A percentile compares a stretch with the other conserved stretches of the same genome.
Evolutionary conservation across 2,888 invertebrate genomes (phyloP).

Genomic region (Pristionchus maxplancki): DNA sequence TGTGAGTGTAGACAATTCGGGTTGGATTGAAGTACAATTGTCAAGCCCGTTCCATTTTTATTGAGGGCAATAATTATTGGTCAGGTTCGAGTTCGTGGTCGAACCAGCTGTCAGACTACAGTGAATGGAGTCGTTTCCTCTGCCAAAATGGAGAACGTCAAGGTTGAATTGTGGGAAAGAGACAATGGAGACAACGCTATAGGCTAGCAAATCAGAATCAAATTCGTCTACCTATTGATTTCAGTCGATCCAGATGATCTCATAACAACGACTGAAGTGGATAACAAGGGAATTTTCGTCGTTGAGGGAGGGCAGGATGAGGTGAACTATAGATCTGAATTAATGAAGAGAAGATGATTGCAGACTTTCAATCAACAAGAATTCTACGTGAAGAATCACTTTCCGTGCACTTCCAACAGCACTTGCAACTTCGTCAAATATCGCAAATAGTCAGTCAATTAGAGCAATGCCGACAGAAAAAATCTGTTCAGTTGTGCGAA

Average conservation of each 20-base stretch:
- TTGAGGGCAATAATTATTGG: no score
- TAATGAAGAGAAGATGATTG: neutral
- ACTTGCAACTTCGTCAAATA: constrained; percentile 13
- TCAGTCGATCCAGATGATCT: constrained; percentile 2
- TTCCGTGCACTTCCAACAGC: neutral
- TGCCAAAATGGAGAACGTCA: neutral
- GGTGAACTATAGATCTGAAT: neutral
- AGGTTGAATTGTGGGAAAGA: constrained; percentile 8
- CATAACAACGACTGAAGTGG: neutral
- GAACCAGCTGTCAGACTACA: neutral
- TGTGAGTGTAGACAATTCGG: neutral
- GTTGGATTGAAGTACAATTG: neutral
- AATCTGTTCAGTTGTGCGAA: constrained; percentile 9
- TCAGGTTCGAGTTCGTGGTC: neutral
- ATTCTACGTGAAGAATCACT: constrained; percentile 25
- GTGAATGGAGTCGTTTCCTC: neutral
- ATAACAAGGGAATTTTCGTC: neutral
- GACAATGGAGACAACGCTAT: neutral
- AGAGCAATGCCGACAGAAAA: no score
- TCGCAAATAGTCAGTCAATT: neutral
- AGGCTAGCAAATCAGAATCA: neutral
- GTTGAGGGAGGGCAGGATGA: neutral
- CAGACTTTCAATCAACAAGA: neutral
- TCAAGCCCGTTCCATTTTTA: no score
- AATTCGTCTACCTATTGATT: neutral